phyloP scores from a whole-genome alignment of 35 echinoderm and acorn worm species.

The Apostichopus parvimensis region DNA sequence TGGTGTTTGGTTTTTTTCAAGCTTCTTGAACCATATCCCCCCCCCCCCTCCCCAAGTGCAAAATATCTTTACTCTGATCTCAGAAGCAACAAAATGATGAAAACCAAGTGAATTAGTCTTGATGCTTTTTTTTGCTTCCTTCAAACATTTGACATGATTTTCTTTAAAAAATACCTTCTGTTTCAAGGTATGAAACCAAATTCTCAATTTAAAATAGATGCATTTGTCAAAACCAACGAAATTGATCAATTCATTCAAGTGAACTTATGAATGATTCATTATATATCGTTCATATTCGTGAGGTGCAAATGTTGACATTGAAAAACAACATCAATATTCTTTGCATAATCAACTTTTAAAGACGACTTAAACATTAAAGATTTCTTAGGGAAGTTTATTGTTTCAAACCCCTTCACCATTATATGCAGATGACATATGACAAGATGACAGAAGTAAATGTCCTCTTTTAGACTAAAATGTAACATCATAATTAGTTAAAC shows the following conservation, averaged over 20 bases:
- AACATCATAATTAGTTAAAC: constrained; percentile 38
- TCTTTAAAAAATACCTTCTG: not conserved
- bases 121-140: not conserved
- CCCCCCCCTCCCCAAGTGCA: too few relatives aligned
- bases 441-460: constrained; percentile 6
- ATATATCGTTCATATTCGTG: too few relatives aligned
- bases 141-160: not conserved
- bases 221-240: not conserved
- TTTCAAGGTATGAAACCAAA: constrained; percentile 5
- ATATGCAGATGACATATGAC: not conserved
- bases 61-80: too few relatives aligned
- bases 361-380: not conserved
- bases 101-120: not conserved
- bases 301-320: not conserved
- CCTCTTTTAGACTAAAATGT: constrained; percentile 31
- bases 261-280: not conserved
- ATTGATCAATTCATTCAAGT: not conserved
- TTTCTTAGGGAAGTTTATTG: not conserved
- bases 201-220: constrained; percentile 10
- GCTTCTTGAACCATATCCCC: too few relatives aligned
- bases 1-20: too few relatives aligned
- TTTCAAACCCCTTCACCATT: constrained; percentile 9
- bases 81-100: not conserved
- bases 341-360: not conserved
- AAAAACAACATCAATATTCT: not conserved